phyloP scores from a whole-genome alignment of 2,888 invertebrate species.

The Archaeoteleia sp. region DNA sequence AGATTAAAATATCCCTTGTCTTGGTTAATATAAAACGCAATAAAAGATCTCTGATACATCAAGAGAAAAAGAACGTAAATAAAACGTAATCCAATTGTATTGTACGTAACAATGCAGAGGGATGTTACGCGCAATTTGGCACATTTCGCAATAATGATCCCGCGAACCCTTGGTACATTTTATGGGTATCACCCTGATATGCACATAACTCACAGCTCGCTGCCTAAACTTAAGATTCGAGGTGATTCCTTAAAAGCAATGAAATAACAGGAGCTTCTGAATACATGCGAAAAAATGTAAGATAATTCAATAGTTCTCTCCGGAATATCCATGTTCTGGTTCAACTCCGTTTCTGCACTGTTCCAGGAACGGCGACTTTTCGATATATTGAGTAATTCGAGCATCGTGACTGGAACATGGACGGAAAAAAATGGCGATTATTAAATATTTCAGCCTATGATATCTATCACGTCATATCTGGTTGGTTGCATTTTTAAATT shows the following conservation, averaged over 20 bases:
- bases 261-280: constrained; percentile 1
- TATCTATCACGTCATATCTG: too few relatives aligned
- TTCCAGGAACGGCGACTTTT: too few relatives aligned
- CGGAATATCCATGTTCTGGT: too few relatives aligned
- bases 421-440: too few relatives aligned
- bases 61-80: constrained; percentile 2
- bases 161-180: constrained; percentile 60
- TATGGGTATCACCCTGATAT: constrained; percentile 60
- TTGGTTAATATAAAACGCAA: constrained; percentile 1
- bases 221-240: constrained; percentile 50
- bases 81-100: constrained; percentile 37
- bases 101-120: constrained; percentile 46
- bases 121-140: constrained; percentile 71
- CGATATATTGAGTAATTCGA: too few relatives aligned
- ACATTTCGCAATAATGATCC: constrained; percentile 66
- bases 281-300: too few relatives aligned
- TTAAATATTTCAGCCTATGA: too few relatives aligned
- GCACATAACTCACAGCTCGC: constrained; percentile 66
- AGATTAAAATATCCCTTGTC: too few relatives aligned
- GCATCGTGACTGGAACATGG: too few relatives aligned
- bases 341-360: too few relatives aligned
- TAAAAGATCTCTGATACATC: not conserved
- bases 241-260: constrained; percentile 15
- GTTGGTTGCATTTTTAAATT: too few relatives aligned
- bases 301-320: too few relatives aligned